These are phyloP conservation scores for Ichneumon xanthorius DNA, from an alignment of 2,888 invertebrate species.

Conservation along the genomic window DNA sequence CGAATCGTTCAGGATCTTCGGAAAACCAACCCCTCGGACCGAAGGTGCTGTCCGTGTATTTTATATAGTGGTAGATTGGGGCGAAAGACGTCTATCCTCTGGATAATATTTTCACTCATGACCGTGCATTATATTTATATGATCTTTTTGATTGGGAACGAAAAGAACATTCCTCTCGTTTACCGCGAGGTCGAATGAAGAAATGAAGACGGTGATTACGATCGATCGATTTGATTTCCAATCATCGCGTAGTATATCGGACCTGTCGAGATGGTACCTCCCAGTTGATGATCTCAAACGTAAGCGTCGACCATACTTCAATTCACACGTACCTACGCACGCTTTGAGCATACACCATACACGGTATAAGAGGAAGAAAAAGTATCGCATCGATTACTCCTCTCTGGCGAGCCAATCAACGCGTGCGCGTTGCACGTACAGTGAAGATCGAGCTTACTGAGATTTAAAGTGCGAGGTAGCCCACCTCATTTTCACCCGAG, in stretches of 20 bases:
- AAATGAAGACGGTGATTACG: slow-evolving; percentile 39
- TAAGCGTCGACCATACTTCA: slow-evolving; percentile 29
- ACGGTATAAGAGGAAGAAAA: background rate
- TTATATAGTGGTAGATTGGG: background rate
- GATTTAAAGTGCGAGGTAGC: slow-evolving; percentile 35
- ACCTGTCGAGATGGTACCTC: slow-evolving; percentile 31
- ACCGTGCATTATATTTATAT: background rate
- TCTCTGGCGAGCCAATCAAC: slow-evolving; percentile 52
- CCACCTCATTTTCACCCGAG: slow-evolving; percentile 8
- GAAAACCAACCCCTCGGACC: slow-evolving; percentile 14
- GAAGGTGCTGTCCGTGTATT: background rate
- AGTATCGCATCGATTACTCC: slow-evolving; percentile 44
- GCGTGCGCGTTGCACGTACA: slow-evolving; percentile 35
- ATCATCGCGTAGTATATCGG: slow-evolving; percentile 52
- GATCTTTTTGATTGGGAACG: background rate
- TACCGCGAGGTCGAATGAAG: background rate
- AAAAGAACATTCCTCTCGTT: background rate
- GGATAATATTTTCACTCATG: background rate
- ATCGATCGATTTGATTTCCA: slow-evolving; percentile 64
- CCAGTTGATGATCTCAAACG: slow-evolving; percentile 29
- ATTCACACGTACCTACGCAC: slow-evolving; percentile 21
- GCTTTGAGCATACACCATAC: slow-evolving; percentile 6
- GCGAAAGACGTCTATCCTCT: background rate
- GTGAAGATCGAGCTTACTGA: slow-evolving; percentile 23
- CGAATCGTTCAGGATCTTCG: slow-evolving; percentile 23